These are phyloP conservation scores for Cebidichthys violaceus DNA, from an alignment of 2,113 vertebrate species.

Conservation along the genomic window DNA sequence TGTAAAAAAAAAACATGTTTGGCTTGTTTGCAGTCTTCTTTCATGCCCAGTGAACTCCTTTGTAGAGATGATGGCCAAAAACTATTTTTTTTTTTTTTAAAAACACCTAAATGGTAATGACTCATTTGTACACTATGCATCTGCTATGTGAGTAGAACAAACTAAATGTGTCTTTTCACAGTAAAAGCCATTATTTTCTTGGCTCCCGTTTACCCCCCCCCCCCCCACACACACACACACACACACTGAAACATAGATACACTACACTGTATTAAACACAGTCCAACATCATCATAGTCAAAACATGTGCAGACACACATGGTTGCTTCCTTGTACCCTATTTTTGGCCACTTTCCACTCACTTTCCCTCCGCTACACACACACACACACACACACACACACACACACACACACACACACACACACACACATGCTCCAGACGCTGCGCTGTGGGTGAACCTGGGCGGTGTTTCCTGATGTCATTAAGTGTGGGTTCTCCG, in stretches of 20 bases:
- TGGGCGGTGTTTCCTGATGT: constrained; percentile 71
- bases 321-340: constrained; percentile 3
- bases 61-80: not conserved
- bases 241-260: not conserved
- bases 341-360: constrained; percentile 41
- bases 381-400: not conserved
- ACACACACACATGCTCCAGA: constrained; percentile 50
- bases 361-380: not conserved
- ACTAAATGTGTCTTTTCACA: not conserved
- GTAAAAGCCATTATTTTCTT: not conserved
- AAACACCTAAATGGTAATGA: not conserved
- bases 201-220: not conserved
- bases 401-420: not conserved
- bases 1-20: too few relatives aligned
- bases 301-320: constrained; percentile 19
- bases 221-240: too few relatives aligned
- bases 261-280: not conserved
- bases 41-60: not conserved
- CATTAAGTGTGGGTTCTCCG: constrained; percentile 69
- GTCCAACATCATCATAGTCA: not conserved
- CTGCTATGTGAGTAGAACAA: not conserved
- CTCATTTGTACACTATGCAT: not conserved
- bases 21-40: not conserved
- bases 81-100: too few relatives aligned
- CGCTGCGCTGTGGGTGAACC: constrained; percentile 60